Conservation (phyloP, 2,797 vertebrate genomes). For the Crenuchus spilurus region DNA sequence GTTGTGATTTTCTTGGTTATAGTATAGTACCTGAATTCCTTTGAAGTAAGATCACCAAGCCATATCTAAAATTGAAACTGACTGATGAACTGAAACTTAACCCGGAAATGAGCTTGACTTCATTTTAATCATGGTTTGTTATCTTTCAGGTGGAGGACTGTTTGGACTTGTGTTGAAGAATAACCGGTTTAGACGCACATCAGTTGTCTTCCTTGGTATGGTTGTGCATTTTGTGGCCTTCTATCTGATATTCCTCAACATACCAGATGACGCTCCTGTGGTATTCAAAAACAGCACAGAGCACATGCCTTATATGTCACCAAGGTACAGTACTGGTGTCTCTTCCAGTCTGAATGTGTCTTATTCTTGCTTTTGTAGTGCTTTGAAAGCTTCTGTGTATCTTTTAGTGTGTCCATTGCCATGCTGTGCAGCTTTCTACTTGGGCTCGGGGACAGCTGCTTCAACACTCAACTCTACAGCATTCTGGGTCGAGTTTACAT, state of each 20-base stretch:
- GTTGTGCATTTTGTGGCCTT: constrained; percentile 83
- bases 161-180: constrained; percentile 81
- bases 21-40: too few species aligned
- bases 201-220: constrained; percentile 83
- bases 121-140: too few species aligned
- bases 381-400: not conserved
- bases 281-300: constrained; percentile 67
- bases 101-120: too few species aligned
- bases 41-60: too few species aligned
- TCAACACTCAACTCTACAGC: constrained; percentile 86
- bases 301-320: constrained; percentile 70
- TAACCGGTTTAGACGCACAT: constrained; percentile 80
- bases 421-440: constrained; percentile 83
- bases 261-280: constrained; percentile 77
- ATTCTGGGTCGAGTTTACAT: constrained; percentile 77
- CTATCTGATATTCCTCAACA: constrained; percentile 83
- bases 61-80: too few species aligned
- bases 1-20: too few species aligned
- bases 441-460: constrained; percentile 83
- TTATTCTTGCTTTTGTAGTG: not conserved
- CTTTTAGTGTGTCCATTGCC: constrained; percentile 71
- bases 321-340: constrained; percentile 66
- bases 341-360: not conserved
- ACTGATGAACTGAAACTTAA: too few species aligned
- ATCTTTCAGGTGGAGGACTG: constrained; percentile 75